Conservation (phyloP, 2,797 vertebrate genomes). For the Synanceia verrucosa region DNA sequence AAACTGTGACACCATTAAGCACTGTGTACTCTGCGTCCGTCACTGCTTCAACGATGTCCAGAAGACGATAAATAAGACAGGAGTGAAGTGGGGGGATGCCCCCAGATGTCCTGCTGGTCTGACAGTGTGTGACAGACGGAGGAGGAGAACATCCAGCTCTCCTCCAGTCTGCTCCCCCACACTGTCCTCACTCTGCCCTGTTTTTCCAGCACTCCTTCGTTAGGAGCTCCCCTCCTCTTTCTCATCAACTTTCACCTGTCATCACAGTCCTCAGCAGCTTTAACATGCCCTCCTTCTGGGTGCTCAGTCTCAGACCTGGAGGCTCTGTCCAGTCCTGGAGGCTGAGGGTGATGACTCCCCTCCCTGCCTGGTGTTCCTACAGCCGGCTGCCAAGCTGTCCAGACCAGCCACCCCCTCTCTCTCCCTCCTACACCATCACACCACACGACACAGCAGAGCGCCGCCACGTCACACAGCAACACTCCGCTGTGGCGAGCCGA, state of each 20-base stretch:
- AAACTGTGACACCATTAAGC: neutral
- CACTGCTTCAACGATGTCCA: conserved; percentile 45
- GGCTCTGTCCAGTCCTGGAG: conserved; percentile 62
- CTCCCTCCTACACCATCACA: conserved; percentile 28
- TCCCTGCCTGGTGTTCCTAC: conserved; percentile 52
- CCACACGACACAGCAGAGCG: conserved; percentile 49
- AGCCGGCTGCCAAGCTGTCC: conserved; percentile 71
- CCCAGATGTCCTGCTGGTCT: conserved; percentile 80
- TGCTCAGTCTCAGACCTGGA: conserved; percentile 46
- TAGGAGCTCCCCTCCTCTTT: neutral
- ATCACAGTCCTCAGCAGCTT: neutral
- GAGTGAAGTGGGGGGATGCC: conserved; percentile 70
- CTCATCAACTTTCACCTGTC: neutral
- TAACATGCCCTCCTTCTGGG: conserved; percentile 10
- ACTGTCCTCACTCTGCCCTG: conserved; percentile 47
- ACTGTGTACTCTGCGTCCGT: neutral
- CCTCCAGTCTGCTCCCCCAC: conserved; percentile 58
- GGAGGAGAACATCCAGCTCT: conserved; percentile 67
- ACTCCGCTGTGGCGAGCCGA: conserved; percentile 2
- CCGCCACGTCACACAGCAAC: conserved; percentile 42
- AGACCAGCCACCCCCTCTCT: conserved; percentile 48
- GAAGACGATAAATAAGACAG: neutral
- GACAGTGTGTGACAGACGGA: conserved; percentile 75
- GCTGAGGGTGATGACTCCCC: conserved; percentile 64
- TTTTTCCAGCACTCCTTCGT: conserved; percentile 15